Evolutionary conservation across 1,140 invertebrate genomes (phyloP).

Genomic region (Chelonus insularis): DNA sequence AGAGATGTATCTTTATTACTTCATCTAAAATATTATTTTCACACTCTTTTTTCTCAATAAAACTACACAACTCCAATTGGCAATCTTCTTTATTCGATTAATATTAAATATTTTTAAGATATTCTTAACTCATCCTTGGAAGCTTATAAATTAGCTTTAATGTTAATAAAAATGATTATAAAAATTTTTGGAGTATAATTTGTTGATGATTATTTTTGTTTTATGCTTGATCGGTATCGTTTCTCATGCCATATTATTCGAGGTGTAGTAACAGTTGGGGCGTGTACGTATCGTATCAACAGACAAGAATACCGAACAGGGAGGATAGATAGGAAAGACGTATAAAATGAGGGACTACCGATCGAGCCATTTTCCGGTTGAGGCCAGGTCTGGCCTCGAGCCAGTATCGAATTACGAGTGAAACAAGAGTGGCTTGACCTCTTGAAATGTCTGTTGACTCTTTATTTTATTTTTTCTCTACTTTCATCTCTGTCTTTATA

Average conservation of each 20-base stretch:
- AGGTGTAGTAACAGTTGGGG: slow-evolving; percentile 8
- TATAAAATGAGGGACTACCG: neutral
- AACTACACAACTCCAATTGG: too few species aligned
- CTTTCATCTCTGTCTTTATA: slow-evolving; percentile 1
- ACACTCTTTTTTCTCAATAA: neutral
- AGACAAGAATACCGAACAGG: slow-evolving; percentile 4
- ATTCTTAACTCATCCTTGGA: too few species aligned
- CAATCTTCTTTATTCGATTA: too few species aligned
- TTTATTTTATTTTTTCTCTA: neutral
- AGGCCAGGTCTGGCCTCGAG: slow-evolving; percentile 34
- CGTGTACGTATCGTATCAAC: neutral
- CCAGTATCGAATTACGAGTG: slow-evolving; percentile 44
- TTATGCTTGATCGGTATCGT: neutral
- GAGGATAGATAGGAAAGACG: neutral
- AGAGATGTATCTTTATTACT: too few species aligned
- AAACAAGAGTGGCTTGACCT: slow-evolving; percentile 26
- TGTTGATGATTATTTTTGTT: too few species aligned
- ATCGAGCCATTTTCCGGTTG: slow-evolving; percentile 29
- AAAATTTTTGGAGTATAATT: too few species aligned
- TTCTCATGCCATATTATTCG: neutral
- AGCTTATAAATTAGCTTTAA: too few species aligned
- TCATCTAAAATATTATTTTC: too few species aligned
- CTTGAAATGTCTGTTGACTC: slow-evolving; percentile 15
- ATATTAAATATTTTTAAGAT: too few species aligned
- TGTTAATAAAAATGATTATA: too few species aligned